phyloP scores from a whole-genome alignment of 2,797 vertebrate species.

The Sandelia bainsii region DNA sequence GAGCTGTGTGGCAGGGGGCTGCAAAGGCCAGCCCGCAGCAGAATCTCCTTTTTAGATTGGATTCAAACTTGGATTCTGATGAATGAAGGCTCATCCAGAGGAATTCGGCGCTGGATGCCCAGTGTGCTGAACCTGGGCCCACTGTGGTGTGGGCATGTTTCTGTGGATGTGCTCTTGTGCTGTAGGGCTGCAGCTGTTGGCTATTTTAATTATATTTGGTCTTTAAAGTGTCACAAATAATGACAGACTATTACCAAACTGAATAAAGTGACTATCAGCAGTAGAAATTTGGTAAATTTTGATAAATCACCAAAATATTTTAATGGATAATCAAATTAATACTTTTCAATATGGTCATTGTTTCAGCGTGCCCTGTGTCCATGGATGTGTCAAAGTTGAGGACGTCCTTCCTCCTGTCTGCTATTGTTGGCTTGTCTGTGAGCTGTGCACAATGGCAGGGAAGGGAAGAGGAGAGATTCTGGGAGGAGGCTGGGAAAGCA shows the following conservation, averaged over 20 bases:
- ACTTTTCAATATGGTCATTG: background rate
- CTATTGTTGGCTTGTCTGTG: conserved; percentile 58
- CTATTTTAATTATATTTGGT: background rate
- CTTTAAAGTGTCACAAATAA: background rate
- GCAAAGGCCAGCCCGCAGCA: conserved; percentile 61
- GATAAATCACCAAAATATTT: background rate
- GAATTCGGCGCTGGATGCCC: conserved; percentile 55
- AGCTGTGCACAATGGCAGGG: conserved; percentile 45
- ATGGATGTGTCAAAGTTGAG: conserved; percentile 27
- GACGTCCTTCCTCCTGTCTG: conserved; percentile 44
- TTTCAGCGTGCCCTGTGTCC: background rate
- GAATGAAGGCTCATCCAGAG: conserved; percentile 69
- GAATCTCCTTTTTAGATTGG: conserved; percentile 60
- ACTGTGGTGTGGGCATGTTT: conserved; percentile 11
- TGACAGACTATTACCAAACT: no score
- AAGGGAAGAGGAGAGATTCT: conserved; percentile 34
- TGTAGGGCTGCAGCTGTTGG: background rate
- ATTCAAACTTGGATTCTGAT: conserved; percentile 70
- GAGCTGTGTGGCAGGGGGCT: conserved; percentile 61
- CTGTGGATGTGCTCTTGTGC: conserved; percentile 11
- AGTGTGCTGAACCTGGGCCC: conserved; percentile 27
- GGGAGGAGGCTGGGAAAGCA: conserved; percentile 37
- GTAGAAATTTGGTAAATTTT: background rate
- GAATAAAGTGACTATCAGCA: background rate
- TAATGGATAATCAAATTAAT: background rate